These are phyloP conservation scores for Helleia helle DNA, from an alignment of 2,888 invertebrate genomes.

Conservation along the genomic window DNA sequence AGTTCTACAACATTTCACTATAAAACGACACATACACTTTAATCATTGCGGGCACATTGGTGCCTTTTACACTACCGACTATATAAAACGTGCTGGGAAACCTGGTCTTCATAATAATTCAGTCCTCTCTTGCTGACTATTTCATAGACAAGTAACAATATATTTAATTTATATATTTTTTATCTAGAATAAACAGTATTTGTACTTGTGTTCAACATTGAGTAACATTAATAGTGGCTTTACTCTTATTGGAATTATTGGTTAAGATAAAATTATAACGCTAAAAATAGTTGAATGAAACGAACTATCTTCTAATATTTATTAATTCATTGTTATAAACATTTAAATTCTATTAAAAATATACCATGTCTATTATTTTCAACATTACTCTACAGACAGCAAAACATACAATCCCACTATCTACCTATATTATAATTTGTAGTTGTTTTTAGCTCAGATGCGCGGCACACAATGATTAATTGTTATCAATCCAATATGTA, in stretches of 20 bases:
- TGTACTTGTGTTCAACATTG: too few species aligned
- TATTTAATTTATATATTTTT: too few species aligned
- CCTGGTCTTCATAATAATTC: too few species aligned
- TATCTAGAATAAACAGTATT: too few species aligned
- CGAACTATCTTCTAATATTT: slow-evolving; percentile 11
- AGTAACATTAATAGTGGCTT: too few species aligned
- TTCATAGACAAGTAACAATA: too few species aligned
- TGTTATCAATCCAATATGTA: slow-evolving; percentile 1
- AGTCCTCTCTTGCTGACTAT: too few species aligned
- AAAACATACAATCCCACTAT: slow-evolving; percentile 5
- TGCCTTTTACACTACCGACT: too few species aligned
- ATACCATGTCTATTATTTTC: slow-evolving; percentile 16
- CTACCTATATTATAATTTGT: slow-evolving; percentile 4
- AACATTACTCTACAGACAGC: slow-evolving; percentile 5
- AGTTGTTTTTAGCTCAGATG: slow-evolving; percentile 1
- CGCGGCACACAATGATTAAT: slow-evolving; percentile 1
- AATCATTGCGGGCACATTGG: too few species aligned
- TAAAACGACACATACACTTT: too few species aligned
- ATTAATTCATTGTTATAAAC: slow-evolving; percentile 14
- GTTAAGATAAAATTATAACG: neutral
- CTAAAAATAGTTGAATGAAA: neutral
- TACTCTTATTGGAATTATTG: neutral
- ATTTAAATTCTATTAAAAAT: slow-evolving; percentile 19
- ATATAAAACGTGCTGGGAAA: too few species aligned
- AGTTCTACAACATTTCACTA: too few species aligned